phyloP scores from a whole-genome alignment of 2,797 vertebrate species.

The Enteromius radiatus region DNA sequence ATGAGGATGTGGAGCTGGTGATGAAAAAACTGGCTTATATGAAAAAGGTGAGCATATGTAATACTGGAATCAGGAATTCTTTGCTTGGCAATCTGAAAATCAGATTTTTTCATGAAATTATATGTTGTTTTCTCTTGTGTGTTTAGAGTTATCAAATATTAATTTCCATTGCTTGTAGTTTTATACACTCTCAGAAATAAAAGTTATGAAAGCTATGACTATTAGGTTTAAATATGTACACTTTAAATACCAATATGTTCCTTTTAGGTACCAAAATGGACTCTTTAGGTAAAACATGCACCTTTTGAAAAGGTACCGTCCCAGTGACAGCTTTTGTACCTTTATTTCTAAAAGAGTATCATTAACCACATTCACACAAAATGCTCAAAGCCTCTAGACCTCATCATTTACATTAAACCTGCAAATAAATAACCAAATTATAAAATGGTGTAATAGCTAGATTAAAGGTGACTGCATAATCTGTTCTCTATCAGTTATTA shows the following conservation, averaged over 20 bases:
- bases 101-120: background rate
- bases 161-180: background rate
- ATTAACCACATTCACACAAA: background rate
- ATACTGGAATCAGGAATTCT: background rate
- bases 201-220: no score
- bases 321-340: no score
- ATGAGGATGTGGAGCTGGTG: slow-evolving; percentile 74
- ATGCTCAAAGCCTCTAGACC: background rate
- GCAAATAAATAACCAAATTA: background rate
- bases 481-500: background rate
- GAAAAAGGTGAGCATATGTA: slow-evolving; percentile 66
- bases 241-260: no score
- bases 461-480: background rate
- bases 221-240: no score
- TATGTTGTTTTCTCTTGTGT: background rate
- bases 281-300: no score
- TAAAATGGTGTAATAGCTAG: background rate
- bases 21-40: slow-evolving; percentile 74
- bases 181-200: background rate
- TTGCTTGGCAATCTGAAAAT: background rate
- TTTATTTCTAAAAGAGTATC: no score
- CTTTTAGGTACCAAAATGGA: no score
- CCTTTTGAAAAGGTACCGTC: no score
- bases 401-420: background rate
- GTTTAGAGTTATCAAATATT: background rate